Conservation (phyloP, 2,113 vertebrate genomes). For the human (Homo sapiens) region DNA sequence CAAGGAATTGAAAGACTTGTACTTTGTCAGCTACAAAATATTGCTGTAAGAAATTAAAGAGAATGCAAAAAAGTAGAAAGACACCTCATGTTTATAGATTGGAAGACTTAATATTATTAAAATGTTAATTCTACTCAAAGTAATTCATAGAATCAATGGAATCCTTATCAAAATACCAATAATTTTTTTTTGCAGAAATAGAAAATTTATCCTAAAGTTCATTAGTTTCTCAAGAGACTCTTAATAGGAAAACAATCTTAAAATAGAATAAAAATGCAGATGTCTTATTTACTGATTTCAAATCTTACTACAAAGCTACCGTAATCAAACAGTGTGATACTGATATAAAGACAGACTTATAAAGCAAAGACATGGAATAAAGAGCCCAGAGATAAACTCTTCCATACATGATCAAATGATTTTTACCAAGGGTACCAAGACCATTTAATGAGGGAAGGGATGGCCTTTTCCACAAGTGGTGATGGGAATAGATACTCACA, state of each 20-base stretch:
- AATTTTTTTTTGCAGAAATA: background rate
- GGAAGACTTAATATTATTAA: background rate
- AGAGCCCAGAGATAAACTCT: background rate
- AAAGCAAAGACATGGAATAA: background rate
- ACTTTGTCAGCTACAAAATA: background rate
- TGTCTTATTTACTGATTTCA: background rate
- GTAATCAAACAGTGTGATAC: background rate
- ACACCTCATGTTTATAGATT: background rate
- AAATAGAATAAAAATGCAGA: background rate
- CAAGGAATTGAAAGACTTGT: background rate
- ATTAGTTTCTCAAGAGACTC: background rate
- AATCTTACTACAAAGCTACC: background rate
- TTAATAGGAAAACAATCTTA: background rate
- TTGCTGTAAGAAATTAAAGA: background rate
- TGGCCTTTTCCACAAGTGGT: background rate
- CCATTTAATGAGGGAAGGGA: background rate
- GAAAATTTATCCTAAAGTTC: background rate
- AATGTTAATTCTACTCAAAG: too few relatives aligned
- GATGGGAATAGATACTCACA: background rate
- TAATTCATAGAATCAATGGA: too few relatives aligned
- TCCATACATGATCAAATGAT: background rate
- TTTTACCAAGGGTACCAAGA: background rate
- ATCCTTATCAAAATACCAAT: too few relatives aligned
- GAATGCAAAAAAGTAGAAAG: background rate
- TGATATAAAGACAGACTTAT: background rate